Percentiles rank a stretch among this genome's conserved stretches.
These are phyloP conservation scores for Iselma pallidipennis DNA, from an alignment of 2,888 invertebrate species.

Conservation along the genomic window DNA sequence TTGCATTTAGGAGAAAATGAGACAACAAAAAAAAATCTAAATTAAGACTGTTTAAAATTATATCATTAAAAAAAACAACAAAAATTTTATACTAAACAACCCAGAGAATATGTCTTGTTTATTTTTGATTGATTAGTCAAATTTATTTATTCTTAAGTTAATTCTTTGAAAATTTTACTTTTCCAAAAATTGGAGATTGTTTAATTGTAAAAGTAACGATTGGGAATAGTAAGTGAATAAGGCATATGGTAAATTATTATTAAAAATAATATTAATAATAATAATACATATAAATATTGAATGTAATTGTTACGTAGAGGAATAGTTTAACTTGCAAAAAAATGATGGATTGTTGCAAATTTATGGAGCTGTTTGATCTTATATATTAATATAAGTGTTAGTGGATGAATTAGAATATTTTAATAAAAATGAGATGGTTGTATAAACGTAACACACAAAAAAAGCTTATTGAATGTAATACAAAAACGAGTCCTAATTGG, in stretches of 20 bases:
- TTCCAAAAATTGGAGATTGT: slow-evolving; percentile 42
- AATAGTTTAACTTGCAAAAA: slow-evolving; percentile 40
- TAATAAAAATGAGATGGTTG: slow-evolving; percentile 40
- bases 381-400: slow-evolving; percentile 51
- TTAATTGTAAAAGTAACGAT: slow-evolving; percentile 21
- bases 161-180: slow-evolving; percentile 10
- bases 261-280: no score
- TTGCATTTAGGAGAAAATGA: slow-evolving; percentile 19
- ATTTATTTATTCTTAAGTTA: slow-evolving; percentile 25
- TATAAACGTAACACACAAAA: no score
- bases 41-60: slow-evolving; percentile 51
- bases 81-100: slow-evolving; percentile 39
- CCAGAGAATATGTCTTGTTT: slow-evolving; percentile 35
- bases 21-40: slow-evolving; percentile 37
- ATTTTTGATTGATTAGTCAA: slow-evolving; percentile 34
- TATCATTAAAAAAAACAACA: slow-evolving; percentile 40
- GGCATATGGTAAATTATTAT: slow-evolving; percentile 5
- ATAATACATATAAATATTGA: slow-evolving; percentile 36
- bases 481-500: slow-evolving; percentile 48
- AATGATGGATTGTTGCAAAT: slow-evolving; percentile 8
- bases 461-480: slow-evolving; percentile 48
- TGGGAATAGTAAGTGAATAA: slow-evolving; percentile 30
- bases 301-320: slow-evolving; percentile 46
- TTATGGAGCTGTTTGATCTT: slow-evolving; percentile 42
- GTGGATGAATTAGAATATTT: slow-evolving; percentile 53